phyloP scores from a whole-genome alignment of 2,888 invertebrate species.

The Smittia sp. region DNA sequence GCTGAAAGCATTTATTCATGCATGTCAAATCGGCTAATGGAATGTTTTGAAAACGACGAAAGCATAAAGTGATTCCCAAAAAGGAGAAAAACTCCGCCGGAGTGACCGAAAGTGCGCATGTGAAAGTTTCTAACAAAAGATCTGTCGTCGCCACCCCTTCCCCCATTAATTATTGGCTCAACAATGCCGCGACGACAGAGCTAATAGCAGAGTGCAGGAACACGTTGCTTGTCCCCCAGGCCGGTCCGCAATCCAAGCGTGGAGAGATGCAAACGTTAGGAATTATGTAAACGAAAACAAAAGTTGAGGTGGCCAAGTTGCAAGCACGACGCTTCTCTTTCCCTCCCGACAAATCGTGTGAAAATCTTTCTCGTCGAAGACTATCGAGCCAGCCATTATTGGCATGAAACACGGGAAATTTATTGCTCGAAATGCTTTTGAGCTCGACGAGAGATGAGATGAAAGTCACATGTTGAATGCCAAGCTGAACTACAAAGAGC shows the following conservation, averaged over 20 bases:
- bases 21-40: not conserved
- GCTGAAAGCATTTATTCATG: not conserved
- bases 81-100: not conserved
- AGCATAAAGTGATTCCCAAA: conserved; percentile 2
- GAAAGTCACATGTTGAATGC: not conserved
- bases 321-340: not conserved
- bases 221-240: not conserved
- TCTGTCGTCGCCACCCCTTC: conserved; percentile 21
- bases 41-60: conserved; percentile 8
- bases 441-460: not conserved
- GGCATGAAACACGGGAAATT: conserved; percentile 17
- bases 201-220: not conserved
- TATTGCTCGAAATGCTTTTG: not conserved
- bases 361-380: conserved; percentile 12
- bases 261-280: not conserved
- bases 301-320: conserved; percentile 3
- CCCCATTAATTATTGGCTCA: conserved; percentile 31
- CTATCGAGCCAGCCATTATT: not conserved
- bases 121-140: conserved; percentile 23
- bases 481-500: not conserved
- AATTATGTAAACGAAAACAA: conserved; percentile 37
- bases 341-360: conserved; percentile 34
- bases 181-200: not conserved
- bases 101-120: not conserved
- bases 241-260: not conserved